phyloP scores from a whole-genome alignment of 2,113 vertebrate species.

The Pelobates fuscus region DNA sequence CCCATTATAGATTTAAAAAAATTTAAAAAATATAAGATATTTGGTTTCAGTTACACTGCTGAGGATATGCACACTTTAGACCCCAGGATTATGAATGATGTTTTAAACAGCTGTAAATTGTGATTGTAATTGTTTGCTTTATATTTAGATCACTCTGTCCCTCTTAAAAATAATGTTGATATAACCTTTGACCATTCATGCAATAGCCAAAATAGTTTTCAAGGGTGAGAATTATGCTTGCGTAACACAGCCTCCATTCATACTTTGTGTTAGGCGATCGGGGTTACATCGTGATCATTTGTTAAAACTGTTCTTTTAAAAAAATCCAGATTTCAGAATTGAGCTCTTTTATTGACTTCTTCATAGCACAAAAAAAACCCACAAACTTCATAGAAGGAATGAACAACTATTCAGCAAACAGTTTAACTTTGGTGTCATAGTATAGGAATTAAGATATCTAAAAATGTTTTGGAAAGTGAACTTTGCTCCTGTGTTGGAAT shows the following conservation, averaged over 20 bases:
- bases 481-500: too few relatives aligned
- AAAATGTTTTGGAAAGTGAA: too few relatives aligned
- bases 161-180: conserved; percentile 74
- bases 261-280: conserved; percentile 40
- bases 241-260: conserved; percentile 52
- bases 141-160: conserved; percentile 70
- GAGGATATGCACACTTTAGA: conserved; percentile 51
- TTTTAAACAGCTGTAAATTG: conserved; percentile 68
- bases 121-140: conserved; percentile 71
- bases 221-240: conserved; percentile 66
- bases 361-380: conserved; percentile 33
- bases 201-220: conserved; percentile 67
- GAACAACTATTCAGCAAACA: too few relatives aligned
- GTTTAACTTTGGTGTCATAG: too few relatives aligned
- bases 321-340: neutral
- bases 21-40: neutral
- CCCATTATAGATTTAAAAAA: too few relatives aligned
- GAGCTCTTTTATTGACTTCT: neutral
- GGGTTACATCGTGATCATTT: neutral
- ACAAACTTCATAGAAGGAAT: conserved; percentile 54
- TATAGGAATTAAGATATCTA: too few relatives aligned
- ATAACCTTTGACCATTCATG: conserved; percentile 72
- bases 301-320: conserved; percentile 33
- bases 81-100: conserved; percentile 58
- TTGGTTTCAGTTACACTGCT: conserved; percentile 22